These are phyloP conservation scores for Percopsis transmontana DNA, from an alignment of 2,113 vertebrate genomes.

Conservation along the genomic window DNA sequence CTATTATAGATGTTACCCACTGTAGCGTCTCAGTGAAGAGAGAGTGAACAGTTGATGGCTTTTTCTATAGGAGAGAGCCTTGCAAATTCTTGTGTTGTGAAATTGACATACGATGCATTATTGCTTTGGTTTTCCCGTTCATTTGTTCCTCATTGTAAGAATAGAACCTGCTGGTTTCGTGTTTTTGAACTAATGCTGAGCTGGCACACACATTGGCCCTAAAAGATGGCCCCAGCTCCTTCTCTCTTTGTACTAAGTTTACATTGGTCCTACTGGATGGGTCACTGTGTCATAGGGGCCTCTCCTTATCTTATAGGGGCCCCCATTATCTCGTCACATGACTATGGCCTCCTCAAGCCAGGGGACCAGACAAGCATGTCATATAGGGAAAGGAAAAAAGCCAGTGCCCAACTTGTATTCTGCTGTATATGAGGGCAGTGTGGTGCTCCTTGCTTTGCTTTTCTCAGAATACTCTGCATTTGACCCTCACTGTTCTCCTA, in stretches of 20 bases:
- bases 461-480: neutral
- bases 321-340: constrained; percentile 19
- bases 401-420: too few relatives aligned
- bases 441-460: neutral
- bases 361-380: too few relatives aligned
- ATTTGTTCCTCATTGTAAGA: neutral
- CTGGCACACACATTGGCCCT: neutral
- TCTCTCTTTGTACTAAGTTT: constrained; percentile 1
- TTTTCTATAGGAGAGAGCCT: neutral
- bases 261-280: constrained; percentile 13
- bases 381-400: too few relatives aligned
- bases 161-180: too few relatives aligned
- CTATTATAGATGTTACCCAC: neutral
- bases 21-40: neutral
- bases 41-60: neutral
- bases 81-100: neutral
- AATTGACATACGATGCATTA: neutral
- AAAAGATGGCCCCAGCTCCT: neutral
- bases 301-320: constrained; percentile 34
- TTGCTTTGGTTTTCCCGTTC: neutral
- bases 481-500: neutral
- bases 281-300: neutral
- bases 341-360: neutral
- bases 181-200: neutral
- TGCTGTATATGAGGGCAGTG: too few relatives aligned